A percentile compares a stretch with the other conserved stretches of the same genome.
These are phyloP conservation scores for Cheilosia impressa DNA, from an alignment of 2,888 invertebrate species.

Conservation along the genomic window DNA sequence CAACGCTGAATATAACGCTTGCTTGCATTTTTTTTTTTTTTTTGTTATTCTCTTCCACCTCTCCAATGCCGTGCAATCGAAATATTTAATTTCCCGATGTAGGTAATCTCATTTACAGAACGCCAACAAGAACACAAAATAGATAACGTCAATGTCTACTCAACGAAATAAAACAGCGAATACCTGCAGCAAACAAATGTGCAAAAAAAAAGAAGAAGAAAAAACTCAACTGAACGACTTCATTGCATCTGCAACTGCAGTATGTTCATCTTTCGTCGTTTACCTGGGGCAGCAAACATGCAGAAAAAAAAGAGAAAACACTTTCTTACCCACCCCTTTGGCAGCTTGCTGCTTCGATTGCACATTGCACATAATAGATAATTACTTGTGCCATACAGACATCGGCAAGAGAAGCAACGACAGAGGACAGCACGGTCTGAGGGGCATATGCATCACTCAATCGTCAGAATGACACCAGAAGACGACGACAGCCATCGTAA, in stretches of 20 bases:
- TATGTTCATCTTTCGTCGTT: slow-evolving; percentile 61
- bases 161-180: slow-evolving; percentile 37
- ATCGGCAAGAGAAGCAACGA: slow-evolving; percentile 2
- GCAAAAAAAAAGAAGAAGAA: not conserved
- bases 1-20: too few species aligned
- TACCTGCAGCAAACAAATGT: slow-evolving; percentile 43
- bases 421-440: slow-evolving; percentile 2
- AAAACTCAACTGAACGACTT: slow-evolving; percentile 39
- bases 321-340: slow-evolving; percentile 4
- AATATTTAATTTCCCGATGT: slow-evolving; percentile 25
- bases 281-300: slow-evolving; percentile 48
- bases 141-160: slow-evolving; percentile 43
- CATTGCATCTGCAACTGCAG: slow-evolving; percentile 42
- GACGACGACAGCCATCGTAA: slow-evolving; percentile 43
- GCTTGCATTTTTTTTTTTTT: not conserved
- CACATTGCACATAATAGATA: slow-evolving; percentile 59
- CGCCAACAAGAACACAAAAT: slow-evolving; percentile 20
- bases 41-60: not conserved
- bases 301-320: slow-evolving; percentile 10
- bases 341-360: slow-evolving; percentile 35
- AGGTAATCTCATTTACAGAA: slow-evolving; percentile 45
- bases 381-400: slow-evolving; percentile 61
- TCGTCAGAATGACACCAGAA: slow-evolving; percentile 54
- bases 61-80: not conserved
- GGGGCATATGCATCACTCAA: slow-evolving; percentile 46